Conservation (phyloP, 1,140 invertebrate genomes). For the Musca domestica region DNA sequence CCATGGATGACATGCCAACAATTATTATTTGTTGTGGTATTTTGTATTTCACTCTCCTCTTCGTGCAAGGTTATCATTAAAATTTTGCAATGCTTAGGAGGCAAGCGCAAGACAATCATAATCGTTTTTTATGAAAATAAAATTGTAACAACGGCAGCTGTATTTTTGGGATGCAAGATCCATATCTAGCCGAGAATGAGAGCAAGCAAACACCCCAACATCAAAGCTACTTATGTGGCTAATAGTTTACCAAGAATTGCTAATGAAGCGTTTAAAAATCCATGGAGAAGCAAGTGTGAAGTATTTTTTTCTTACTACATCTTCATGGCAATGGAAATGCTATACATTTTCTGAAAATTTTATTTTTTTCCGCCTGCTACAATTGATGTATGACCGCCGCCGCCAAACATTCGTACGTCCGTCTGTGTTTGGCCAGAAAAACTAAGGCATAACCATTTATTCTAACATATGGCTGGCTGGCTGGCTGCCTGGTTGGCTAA, state of each 20-base stretch:
- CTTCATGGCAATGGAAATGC: too few species aligned
- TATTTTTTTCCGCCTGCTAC: not conserved
- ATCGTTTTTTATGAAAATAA: not conserved
- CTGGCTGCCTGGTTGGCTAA: not conserved
- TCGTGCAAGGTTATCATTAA: constrained; percentile 19
- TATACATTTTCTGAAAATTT: not conserved
- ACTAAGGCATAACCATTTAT: not conserved
- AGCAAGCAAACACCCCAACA: too few species aligned
- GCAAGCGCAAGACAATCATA: constrained; percentile 4
- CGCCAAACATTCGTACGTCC: not conserved
- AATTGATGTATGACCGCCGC: constrained; percentile 11
- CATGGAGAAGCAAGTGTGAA: constrained; percentile 1
- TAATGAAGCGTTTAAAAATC: constrained; percentile 19
- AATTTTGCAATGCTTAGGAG: constrained; percentile 11
- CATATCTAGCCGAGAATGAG: too few species aligned
- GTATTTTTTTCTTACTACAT: constrained; percentile 5
- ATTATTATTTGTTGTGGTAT: constrained; percentile 11
- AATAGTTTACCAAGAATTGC: not conserved
- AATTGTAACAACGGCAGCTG: constrained; percentile 11
- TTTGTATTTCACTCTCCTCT: not conserved
- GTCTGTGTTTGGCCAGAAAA: not conserved
- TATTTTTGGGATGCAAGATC: too few species aligned
- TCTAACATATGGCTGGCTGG: not conserved
- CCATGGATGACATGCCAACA: constrained; percentile 13
- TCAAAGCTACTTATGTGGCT: too few species aligned